Conservation (phyloP, 2,888 invertebrate genomes). For the Chymomyza procnemis region DNA sequence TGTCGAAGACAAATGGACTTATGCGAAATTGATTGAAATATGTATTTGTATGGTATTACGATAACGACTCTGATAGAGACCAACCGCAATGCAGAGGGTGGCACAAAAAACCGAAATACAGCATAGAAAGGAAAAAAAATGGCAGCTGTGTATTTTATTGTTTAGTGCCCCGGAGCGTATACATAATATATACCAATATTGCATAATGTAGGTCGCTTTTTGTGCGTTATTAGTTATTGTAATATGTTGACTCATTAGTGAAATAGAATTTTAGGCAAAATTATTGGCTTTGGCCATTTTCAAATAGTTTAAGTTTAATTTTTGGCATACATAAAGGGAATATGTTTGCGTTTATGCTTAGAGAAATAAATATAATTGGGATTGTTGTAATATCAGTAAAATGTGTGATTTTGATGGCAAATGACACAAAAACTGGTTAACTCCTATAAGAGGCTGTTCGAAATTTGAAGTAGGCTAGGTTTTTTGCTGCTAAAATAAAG, state of each 20-base stretch:
- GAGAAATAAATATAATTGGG: background rate
- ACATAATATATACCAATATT: background rate
- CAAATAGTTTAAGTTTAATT: background rate
- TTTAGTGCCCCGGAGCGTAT: background rate
- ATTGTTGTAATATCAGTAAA: background rate
- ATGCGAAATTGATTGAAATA: conserved; percentile 39
- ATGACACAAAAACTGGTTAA: too few species aligned
- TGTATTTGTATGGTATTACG: conserved; percentile 16
- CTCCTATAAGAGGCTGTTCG: too few species aligned
- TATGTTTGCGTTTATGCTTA: background rate
- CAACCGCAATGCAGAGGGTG: conserved; percentile 7
- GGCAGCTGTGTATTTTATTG: conserved; percentile 8
- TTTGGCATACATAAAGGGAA: background rate
- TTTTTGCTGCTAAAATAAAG: too few species aligned
- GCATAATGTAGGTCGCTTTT: background rate
- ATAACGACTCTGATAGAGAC: conserved; percentile 4
- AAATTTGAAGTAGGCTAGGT: too few species aligned
- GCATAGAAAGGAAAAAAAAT: conserved; percentile 21
- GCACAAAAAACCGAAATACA: conserved; percentile 6
- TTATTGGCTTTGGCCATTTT: background rate
- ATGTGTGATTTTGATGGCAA: too few species aligned
- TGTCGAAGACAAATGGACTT: conserved; percentile 15
- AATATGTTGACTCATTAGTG: background rate
- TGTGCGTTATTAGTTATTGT: background rate
- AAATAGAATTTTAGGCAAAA: too few species aligned